Conservation (phyloP, 2,797 vertebrate species). For the Bucorvus abyssinicus region DNA sequence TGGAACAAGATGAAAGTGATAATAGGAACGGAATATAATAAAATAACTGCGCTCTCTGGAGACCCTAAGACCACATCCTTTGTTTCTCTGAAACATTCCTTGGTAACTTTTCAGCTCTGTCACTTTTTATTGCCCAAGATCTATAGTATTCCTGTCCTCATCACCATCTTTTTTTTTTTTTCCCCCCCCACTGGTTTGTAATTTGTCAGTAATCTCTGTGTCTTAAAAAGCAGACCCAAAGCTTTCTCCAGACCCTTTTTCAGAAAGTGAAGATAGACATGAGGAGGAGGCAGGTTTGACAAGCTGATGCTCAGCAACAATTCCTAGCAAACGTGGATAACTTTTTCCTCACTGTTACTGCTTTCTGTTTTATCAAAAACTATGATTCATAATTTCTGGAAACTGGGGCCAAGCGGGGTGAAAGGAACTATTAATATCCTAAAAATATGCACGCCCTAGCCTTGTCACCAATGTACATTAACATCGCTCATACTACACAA, state of each 20-base stretch:
- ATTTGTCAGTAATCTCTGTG: slow-evolving; percentile 32
- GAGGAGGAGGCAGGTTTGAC: slow-evolving; percentile 43
- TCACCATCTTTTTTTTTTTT: neutral
- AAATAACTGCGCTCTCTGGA: slow-evolving; percentile 30
- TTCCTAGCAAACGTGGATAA: slow-evolving; percentile 48
- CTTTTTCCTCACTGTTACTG: slow-evolving; percentile 5
- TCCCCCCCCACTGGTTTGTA: neutral
- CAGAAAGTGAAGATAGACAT: slow-evolving; percentile 22
- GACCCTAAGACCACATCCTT: slow-evolving; percentile 52
- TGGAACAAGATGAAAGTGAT: slow-evolving; percentile 55
- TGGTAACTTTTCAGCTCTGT: slow-evolving; percentile 57
- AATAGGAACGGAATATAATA: slow-evolving; percentile 51
- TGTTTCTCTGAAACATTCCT: slow-evolving; percentile 65
- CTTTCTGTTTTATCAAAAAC: slow-evolving; percentile 72
- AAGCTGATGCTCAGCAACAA: slow-evolving; percentile 49
- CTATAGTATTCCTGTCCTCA: neutral
- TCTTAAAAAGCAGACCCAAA: slow-evolving; percentile 45
- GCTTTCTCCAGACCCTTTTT: slow-evolving; percentile 40
- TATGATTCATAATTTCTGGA: slow-evolving; percentile 72
- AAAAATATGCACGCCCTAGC: slow-evolving; percentile 46
- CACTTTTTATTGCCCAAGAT: slow-evolving; percentile 48
- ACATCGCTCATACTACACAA: slow-evolving; percentile 21
- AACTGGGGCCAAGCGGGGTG: slow-evolving; percentile 59
- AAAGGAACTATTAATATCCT: slow-evolving; percentile 61
- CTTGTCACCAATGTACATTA: neutral